Evolutionary conservation across 2,113 vertebrate species (phyloP).

Genomic region (Phylloscopus trochiloides): DNA sequence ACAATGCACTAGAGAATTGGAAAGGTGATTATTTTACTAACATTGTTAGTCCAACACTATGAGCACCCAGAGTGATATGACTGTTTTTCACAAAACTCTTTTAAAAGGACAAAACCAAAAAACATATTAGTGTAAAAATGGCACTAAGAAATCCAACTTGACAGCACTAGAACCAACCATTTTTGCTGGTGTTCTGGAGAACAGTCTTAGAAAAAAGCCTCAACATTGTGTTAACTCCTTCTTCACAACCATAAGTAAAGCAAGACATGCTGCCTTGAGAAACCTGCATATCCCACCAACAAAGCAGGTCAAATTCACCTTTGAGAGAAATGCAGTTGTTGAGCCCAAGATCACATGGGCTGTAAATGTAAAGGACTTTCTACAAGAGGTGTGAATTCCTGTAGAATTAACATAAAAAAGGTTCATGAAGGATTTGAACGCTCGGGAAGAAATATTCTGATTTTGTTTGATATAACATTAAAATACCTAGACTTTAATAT

Average conservation of each 20-base stretch:
- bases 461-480: conserved; percentile 22
- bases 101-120: neutral
- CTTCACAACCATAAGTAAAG: neutral
- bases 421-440: neutral
- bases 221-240: neutral
- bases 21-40: neutral
- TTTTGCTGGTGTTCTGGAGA: neutral
- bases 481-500: conserved; percentile 37
- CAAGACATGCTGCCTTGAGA: neutral
- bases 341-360: neutral
- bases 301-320: neutral
- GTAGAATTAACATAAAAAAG: neutral
- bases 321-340: neutral
- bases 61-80: neutral
- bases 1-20: neutral
- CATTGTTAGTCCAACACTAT: neutral
- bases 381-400: neutral
- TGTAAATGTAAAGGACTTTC: neutral
- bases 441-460: neutral
- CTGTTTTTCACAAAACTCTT: neutral
- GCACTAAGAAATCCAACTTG: neutral
- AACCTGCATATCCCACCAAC: neutral
- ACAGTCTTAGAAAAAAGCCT: neutral
- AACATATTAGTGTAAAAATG: neutral
- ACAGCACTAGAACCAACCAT: neutral